Base-by-base conservation (phyloP, 2,797 vertebrate species). In the Catostomus latipinnis region DNA sequence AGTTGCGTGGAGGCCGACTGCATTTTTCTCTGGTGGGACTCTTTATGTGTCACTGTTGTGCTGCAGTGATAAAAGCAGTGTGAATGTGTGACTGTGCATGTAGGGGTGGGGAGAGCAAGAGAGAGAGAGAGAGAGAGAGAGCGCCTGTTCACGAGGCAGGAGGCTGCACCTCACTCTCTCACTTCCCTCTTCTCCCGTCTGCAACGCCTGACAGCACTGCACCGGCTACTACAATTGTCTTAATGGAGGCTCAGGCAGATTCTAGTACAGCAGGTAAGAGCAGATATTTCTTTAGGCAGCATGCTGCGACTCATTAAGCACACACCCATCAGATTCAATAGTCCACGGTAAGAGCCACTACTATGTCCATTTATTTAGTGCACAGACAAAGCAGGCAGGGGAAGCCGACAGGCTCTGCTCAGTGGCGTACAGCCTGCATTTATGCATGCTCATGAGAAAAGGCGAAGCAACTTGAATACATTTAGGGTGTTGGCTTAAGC, bases 171-270 rank as follows among this genome's bases (percentile, higher is more conserved):
- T 34, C 34, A 34, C 34, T 4, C 34, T 34, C 34, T 34, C 34
- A 3, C 3, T 34, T 78, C 76, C 71, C 66, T 73, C 82, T 74
- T 52, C 53, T 82, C 72, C n/a, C 43, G 78, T 72, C 82, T 84
- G 82, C 82, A 76, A 82, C 77, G 52, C 82, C 82, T 81, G 75
- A 82, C 84, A 81, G 86, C 84, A 82, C 67, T 83, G 81, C 79
- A 81, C 80, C 76, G 83, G 83, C 83, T 71, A 69, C 80, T 82
- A 61, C 79, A 67, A 81, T 58, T 81, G 80, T 71, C 82, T 85
- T 78, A 82, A 87, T 87, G 86, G 86, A 87, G 84, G 84, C 82
- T 84, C 84, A 87, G 78, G 82, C 77, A 82, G 82, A 82, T 78
- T 78, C 82, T 73, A 81, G 78, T 74, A 73, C 78, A 84, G 82